These are phyloP conservation scores for Thryonomys swinderianus DNA, from an alignment of 2,113 vertebrate species.

Conservation along the genomic window DNA sequence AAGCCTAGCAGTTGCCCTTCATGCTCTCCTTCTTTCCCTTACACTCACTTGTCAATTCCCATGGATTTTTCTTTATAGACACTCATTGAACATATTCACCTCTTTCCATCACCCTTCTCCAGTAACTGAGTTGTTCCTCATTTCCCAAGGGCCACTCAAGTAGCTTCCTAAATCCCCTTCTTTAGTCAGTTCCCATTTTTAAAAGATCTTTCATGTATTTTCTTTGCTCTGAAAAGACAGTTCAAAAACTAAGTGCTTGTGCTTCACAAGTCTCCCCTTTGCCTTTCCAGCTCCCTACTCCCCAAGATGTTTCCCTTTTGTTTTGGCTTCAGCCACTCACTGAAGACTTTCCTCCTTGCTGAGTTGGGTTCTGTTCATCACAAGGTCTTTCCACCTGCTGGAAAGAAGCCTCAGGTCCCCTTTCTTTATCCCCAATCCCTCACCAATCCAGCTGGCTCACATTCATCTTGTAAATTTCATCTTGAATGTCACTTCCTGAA, in stretches of 20 bases:
- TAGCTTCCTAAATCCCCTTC: background rate
- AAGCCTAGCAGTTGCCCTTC: background rate
- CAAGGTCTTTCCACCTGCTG: background rate
- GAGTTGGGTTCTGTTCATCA: background rate
- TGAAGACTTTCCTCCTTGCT: too few species aligned
- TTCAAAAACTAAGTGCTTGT: background rate
- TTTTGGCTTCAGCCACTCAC: background rate
- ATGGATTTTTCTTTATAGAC: background rate
- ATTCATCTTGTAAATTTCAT: background rate
- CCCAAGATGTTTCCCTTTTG: background rate
- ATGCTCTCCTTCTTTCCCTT: background rate
- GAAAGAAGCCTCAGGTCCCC: background rate
- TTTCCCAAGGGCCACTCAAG: background rate
- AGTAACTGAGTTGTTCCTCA: background rate
- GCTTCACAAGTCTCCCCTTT: background rate
- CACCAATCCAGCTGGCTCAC: background rate
- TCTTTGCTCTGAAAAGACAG: background rate
- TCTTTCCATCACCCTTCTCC: accelerated
- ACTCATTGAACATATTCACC: background rate
- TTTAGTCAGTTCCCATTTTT: background rate
- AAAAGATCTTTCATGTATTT: background rate
- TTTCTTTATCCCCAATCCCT: background rate
- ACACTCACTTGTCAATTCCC: too few species aligned
- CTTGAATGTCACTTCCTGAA: background rate
- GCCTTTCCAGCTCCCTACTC: background rate